Conservation (phyloP, 2,888 invertebrate species). For the Metallyticus violacea region DNA sequence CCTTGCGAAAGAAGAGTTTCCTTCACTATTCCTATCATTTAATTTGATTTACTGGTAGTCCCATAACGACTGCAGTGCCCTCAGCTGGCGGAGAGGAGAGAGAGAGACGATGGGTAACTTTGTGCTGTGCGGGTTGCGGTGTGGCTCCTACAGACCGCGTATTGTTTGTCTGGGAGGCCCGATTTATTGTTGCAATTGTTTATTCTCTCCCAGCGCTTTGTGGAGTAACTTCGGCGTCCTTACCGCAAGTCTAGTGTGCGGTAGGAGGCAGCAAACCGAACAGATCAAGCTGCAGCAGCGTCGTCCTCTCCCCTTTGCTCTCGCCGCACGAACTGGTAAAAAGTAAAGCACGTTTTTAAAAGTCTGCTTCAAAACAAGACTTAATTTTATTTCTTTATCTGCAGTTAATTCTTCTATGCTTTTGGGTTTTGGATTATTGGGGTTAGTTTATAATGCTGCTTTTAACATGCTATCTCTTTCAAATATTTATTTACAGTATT, state of each 20-base stretch:
- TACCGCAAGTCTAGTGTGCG: background rate
- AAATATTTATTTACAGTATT: no score
- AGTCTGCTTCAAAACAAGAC: background rate
- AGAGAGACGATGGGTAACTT: background rate
- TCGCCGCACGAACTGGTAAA: background rate
- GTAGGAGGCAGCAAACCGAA: background rate
- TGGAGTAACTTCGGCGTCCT: background rate
- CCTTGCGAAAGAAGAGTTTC: background rate
- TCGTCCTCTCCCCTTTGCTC: background rate
- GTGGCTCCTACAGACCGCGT: background rate
- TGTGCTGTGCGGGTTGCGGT: background rate
- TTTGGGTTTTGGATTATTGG: no score
- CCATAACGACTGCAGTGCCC: background rate
- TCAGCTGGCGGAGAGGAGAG: background rate
- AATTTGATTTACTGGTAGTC: background rate
- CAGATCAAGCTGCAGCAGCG: background rate
- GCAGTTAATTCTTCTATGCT: no score
- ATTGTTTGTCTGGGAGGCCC: slow-evolving; percentile 11
- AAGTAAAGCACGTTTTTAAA: background rate
- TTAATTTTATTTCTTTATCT: background rate
- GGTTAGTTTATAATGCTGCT: no score
- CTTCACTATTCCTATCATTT: background rate
- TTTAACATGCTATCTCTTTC: no score
- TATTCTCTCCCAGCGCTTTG: background rate
- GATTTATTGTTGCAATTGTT: slow-evolving; percentile 18